phyloP scores from a whole-genome alignment of 2,888 invertebrate species.

The Chrysolina americana region DNA sequence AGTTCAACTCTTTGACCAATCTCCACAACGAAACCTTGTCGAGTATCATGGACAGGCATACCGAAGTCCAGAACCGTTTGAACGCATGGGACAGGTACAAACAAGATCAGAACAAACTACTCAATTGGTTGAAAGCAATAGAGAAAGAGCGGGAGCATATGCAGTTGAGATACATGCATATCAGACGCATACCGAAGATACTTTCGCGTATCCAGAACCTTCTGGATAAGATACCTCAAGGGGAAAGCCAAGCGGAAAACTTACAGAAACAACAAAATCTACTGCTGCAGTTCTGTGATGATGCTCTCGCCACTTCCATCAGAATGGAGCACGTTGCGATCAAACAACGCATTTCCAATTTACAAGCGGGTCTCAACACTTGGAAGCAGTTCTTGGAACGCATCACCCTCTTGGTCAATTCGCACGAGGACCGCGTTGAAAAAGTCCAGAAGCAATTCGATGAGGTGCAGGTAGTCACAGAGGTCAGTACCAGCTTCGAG shows the following conservation, averaged over 20 bases:
- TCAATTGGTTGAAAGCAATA: slow-evolving; percentile 86
- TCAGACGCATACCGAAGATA: slow-evolving; percentile 81
- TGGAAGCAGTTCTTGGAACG: slow-evolving; percentile 84
- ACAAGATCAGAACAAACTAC: slow-evolving; percentile 78
- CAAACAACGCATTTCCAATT: slow-evolving; percentile 82
- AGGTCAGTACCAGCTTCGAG: slow-evolving; percentile 72
- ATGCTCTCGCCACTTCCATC: slow-evolving; percentile 83
- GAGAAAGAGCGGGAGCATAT: slow-evolving; percentile 85
- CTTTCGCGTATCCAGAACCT: slow-evolving; percentile 79
- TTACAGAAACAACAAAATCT: slow-evolving; percentile 78
- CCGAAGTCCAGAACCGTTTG: slow-evolving; percentile 80
- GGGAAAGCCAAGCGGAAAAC: slow-evolving; percentile 77
- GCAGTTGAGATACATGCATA: slow-evolving; percentile 85
- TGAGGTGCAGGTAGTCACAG: slow-evolving; percentile 76
- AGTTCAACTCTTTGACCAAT: slow-evolving; percentile 84
- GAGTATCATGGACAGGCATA: slow-evolving; percentile 84
- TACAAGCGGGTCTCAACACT: slow-evolving; percentile 85
- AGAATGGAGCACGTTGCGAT: slow-evolving; percentile 87
- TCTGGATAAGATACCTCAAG: slow-evolving; percentile 77
- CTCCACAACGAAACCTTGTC: slow-evolving; percentile 87
- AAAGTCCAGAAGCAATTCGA: slow-evolving; percentile 76
- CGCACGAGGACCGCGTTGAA: slow-evolving; percentile 76
- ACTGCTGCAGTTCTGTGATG: slow-evolving; percentile 81
- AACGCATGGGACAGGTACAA: slow-evolving; percentile 85
- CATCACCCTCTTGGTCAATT: slow-evolving; percentile 76